These are phyloP conservation scores for Drosophila imparisetae DNA, from an alignment of 2,888 invertebrate genomes.

Conservation along the genomic window DNA sequence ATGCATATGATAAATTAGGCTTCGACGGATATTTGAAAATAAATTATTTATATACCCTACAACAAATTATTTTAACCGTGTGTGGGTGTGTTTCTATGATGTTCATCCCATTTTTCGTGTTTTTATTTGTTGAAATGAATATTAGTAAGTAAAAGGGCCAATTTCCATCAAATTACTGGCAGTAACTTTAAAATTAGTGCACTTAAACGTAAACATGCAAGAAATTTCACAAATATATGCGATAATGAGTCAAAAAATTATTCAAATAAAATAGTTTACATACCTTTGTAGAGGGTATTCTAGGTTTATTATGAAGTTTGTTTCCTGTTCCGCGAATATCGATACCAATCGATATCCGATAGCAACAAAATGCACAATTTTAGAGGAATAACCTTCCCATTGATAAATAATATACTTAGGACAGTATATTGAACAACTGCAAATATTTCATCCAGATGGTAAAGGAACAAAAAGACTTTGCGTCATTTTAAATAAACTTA, in stretches of 20 bases:
- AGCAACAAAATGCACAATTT: neutral
- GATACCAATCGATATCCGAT: neutral
- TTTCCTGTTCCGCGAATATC: neutral
- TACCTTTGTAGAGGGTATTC: neutral
- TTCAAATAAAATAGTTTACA: neutral
- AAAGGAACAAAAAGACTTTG: neutral
- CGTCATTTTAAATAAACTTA: neutral
- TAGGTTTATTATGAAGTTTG: neutral
- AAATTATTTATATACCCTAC: neutral
- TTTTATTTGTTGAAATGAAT: neutral
- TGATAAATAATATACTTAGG: neutral
- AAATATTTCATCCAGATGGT: neutral
- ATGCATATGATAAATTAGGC: conserved; percentile 25
- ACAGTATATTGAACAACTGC: neutral
- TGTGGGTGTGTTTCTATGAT: neutral
- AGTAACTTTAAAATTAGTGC: neutral
- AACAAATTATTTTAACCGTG: neutral
- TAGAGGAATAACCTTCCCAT: neutral
- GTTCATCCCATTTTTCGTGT: neutral
- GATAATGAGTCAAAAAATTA: neutral
- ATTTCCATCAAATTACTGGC: neutral
- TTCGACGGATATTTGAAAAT: neutral
- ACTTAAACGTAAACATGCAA: neutral
- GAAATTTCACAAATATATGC: neutral
- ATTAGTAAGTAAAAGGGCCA: neutral